Evolutionary conservation across 2,888 invertebrate genomes (phyloP), one percentile per base, ranked within the genome.

Genomic region (Antheraea assamensis): DNA sequence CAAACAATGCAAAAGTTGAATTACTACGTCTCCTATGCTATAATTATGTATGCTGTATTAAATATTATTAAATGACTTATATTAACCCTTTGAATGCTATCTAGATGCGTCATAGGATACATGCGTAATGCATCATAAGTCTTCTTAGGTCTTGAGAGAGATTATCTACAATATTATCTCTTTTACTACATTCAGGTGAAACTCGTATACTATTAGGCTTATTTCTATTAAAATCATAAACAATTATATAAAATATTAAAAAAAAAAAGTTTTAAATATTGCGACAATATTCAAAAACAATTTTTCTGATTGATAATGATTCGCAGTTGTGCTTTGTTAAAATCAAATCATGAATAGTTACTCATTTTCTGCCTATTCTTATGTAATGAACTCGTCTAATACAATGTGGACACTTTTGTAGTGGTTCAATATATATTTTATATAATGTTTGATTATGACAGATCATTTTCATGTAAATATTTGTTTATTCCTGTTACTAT

Each of bases 51-150:
- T 35, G 66, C 66, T 68, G 31, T 68, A 3, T 27, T 61, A 64
- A 64, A 64, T 30, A 17, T 64, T 64, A 64, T 64, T 15, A 55
- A 64, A 66, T 66, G 3, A 30, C 19, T 66, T 66, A 19, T 66
- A 68, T 68, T 68, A 68, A 68, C n/a, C 21, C 68, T 68, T 68
- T 35, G 68, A 68, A 68, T 68, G 68, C 68, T 30, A 27, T 17
- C 35, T 68, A 68, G 3, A 10, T 35, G 35, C 35, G 10, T 68
- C n/a, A n/a, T n/a, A n/a, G 35, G n/a, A 7, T 68, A 35, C 24
- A 21, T 35, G 35, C 8, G 7, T 68, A 35, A 68, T 68, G 35
- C 35, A 66, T 66, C 4, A 31, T 31, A 35, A 68, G 68, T 68
- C 68, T 35, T 68, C 68, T 31, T 35, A 68, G 68, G 35, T 35